A percentile compares a stretch with the other conserved stretches of the same genome.
phyloP scores from a whole-genome alignment of 2,888 invertebrate genomes.

The Rhyacophila evoluta region DNA sequence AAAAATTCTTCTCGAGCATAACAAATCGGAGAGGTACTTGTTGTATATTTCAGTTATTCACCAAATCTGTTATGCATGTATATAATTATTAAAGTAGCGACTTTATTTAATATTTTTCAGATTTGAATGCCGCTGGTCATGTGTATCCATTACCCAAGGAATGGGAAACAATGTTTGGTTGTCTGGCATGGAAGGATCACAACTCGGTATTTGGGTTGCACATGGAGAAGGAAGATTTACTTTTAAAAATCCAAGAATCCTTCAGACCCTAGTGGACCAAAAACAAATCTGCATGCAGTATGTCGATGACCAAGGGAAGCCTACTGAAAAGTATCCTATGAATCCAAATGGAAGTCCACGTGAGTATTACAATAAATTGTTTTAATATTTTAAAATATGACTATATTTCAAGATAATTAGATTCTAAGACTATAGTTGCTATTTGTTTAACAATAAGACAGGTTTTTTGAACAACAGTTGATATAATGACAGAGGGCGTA shows the following conservation, averaged over 20 bases:
- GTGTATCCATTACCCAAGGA: conserved; percentile 77
- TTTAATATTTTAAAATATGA: no score
- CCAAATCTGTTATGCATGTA: neutral
- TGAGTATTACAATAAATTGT: conserved; percentile 60
- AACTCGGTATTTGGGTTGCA: conserved; percentile 96
- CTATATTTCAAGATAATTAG: no score
- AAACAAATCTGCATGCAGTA: conserved; percentile 84
- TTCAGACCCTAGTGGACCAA: conserved; percentile 67
- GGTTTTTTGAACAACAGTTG: no score
- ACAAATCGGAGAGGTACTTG: conserved; percentile 84
- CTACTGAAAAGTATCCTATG: conserved; percentile 89
- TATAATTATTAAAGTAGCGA: neutral
- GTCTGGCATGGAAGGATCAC: conserved; percentile 86
- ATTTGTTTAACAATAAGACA: no score
- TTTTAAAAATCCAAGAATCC: conserved; percentile 67
- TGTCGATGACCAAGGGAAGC: conserved; percentile 81
- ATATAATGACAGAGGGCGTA: no score
- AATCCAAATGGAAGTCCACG: conserved; percentile 93
- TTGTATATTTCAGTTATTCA: neutral
- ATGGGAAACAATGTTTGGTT: conserved; percentile 85
- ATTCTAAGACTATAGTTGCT: no score
- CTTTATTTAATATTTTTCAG: conserved; percentile 56
- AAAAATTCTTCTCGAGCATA: conserved; percentile 83
- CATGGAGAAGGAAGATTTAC: conserved; percentile 94
- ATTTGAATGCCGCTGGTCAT: conserved; percentile 81